phyloP scores from a whole-genome alignment of 1,140 invertebrate genomes.

The Tetranychus cinnabarinus region DNA sequence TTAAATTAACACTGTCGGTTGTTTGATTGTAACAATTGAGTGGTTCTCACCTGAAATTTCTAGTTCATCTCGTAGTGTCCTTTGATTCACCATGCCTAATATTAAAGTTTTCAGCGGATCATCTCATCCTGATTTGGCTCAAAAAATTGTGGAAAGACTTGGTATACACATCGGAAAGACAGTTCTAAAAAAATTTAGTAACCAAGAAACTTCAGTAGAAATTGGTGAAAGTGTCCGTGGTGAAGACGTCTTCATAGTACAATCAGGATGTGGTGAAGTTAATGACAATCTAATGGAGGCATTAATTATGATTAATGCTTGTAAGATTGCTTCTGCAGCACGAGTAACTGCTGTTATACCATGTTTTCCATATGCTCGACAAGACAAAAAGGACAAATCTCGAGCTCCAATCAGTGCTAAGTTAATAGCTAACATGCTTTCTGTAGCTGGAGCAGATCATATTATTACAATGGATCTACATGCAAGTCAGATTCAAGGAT shows the following conservation, averaged over 20 bases:
- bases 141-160: slow-evolving; percentile 72
- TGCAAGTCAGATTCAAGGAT: slow-evolving; percentile 90
- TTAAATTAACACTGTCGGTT: no score
- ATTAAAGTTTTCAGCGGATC: slow-evolving; percentile 82
- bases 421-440: slow-evolving; percentile 92
- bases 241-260: slow-evolving; percentile 97
- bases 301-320: slow-evolving; percentile 98
- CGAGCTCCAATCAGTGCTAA: slow-evolving; percentile 96
- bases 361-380: slow-evolving; percentile 69
- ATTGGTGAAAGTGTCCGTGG: slow-evolving; percentile 94
- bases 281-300: slow-evolving; percentile 99
- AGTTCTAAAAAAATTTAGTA: slow-evolving; percentile 93
- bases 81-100: no score
- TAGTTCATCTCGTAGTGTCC: no score
- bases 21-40: no score
- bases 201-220: slow-evolving; percentile 95
- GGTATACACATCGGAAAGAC: slow-evolving; percentile 80
- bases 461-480: slow-evolving; percentile 99
- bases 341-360: slow-evolving; percentile 94
- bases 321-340: slow-evolving; percentile 93
- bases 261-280: slow-evolving; percentile 88
- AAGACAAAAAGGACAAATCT: slow-evolving; percentile 27
- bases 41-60: no score
- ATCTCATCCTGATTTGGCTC: slow-evolving; percentile 80
- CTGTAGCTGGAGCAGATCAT: slow-evolving; percentile 84